Conservation (phyloP, 1,140 invertebrate species). For the Prorops nasuta region DNA sequence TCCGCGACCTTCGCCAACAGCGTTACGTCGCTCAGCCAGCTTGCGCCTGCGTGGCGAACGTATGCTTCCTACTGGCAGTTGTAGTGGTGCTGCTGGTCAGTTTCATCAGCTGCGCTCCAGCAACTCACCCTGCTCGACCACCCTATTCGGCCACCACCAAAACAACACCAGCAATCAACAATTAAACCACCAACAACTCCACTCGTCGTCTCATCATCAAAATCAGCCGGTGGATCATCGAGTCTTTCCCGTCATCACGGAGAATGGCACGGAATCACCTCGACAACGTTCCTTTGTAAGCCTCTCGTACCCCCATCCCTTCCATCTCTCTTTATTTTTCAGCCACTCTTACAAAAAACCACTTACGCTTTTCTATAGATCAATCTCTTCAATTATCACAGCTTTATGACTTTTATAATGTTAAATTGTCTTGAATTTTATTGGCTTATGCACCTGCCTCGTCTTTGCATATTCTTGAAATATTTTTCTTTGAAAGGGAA, state of each 20-base stretch:
- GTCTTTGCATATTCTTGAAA: no score
- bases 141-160: slow-evolving; percentile 40
- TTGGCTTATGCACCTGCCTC: no score
- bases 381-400: no score
- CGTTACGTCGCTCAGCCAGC: slow-evolving; percentile 52
- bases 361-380: no score
- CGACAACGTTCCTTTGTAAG: slow-evolving; percentile 43
- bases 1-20: slow-evolving; percentile 48
- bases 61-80: slow-evolving; percentile 17
- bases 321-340: slow-evolving; percentile 2
- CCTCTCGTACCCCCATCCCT: background rate
- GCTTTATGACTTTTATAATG: no score
- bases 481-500: no score
- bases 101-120: slow-evolving; percentile 25
- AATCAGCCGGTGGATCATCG: slow-evolving; percentile 31
- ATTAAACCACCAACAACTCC: slow-evolving; percentile 21
- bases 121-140: slow-evolving; percentile 35
- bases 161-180: slow-evolving; percentile 29
- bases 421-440: no score
- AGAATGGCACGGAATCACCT: slow-evolving; percentile 47
- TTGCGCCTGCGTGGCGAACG: slow-evolving; percentile 49
- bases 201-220: slow-evolving; percentile 27
- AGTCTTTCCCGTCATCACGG: slow-evolving; percentile 45
- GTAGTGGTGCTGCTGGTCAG: slow-evolving; percentile 19
- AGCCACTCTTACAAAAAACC: no score